Percentiles rank a stretch among this genome's conserved stretches.
Evolutionary conservation across 1,140 invertebrate species (phyloP).

Genomic region (Venustaconcha ellipsiformis): DNA sequence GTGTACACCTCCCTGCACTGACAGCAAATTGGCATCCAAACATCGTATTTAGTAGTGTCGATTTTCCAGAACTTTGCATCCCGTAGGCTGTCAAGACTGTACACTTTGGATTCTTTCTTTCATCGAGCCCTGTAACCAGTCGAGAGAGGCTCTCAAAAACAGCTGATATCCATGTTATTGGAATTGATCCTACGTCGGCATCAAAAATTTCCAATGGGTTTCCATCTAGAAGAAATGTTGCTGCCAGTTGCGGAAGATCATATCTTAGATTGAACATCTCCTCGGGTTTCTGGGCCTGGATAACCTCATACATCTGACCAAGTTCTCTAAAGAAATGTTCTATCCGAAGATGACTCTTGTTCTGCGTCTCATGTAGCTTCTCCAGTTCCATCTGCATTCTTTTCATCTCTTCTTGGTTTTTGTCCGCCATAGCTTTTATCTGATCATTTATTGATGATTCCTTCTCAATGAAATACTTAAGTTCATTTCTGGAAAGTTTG

Average conservation of each 20-base stretch:
- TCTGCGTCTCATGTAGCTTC: too few relatives aligned
- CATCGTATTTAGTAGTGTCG: conserved; percentile 9
- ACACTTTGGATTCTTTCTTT: conserved; percentile 7
- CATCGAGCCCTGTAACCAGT: background rate
- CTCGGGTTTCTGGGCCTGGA: background rate
- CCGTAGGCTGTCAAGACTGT: conserved; percentile 6
- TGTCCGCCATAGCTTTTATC: too few relatives aligned
- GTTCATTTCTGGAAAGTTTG: too few relatives aligned
- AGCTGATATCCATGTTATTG: background rate
- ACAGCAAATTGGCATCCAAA: conserved; percentile 8
- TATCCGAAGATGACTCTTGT: too few relatives aligned
- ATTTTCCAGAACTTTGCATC: conserved; percentile 19
- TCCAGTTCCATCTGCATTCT: too few relatives aligned
- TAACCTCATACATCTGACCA: conserved; percentile 1
- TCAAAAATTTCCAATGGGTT: conserved; percentile 4
- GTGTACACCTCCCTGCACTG: background rate
- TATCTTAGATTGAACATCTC: background rate
- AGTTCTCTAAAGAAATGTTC: conserved; percentile 13
- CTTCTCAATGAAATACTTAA: too few relatives aligned
- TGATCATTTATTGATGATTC: too few relatives aligned
- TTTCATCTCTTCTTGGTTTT: too few relatives aligned
- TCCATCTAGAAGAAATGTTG: background rate
- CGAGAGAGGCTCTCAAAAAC: background rate
- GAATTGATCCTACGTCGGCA: conserved; percentile 8
- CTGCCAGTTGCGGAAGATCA: background rate